A percentile compares a stretch with the other conserved stretches of the same genome.
These are phyloP conservation scores for Smutsia temminckii DNA, from an alignment of 2,797 vertebrate genomes.

Conservation along the genomic window DNA sequence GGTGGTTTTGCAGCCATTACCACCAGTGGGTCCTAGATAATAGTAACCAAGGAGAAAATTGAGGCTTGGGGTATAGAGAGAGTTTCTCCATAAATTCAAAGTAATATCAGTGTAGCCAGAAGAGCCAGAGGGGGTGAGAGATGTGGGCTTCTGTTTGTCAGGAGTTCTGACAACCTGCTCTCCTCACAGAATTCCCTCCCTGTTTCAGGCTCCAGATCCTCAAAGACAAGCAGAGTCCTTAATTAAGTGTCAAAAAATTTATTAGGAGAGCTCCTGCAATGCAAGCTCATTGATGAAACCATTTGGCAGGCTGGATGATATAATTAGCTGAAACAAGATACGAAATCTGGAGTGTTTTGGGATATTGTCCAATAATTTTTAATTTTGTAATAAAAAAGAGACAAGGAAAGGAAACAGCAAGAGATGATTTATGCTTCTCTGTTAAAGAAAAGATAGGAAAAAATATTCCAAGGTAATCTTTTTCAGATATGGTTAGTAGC, in stretches of 20 bases:
- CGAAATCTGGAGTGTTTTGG: conserved; percentile 84
- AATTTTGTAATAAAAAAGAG: conserved; percentile 81
- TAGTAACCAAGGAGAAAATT: conserved; percentile 74
- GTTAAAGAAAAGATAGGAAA: conserved; percentile 30
- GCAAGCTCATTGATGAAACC: conserved; percentile 84
- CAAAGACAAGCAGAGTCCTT: conserved; percentile 80
- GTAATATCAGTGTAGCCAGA: conserved; percentile 59
- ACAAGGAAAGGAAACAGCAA: conserved; percentile 56
- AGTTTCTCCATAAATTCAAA: conserved; percentile 44
- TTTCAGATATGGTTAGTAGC: neutral
- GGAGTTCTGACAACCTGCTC: conserved; percentile 61
- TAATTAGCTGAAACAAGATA: conserved; percentile 85
- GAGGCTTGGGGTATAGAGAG: conserved; percentile 61
- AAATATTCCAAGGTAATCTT: conserved; percentile 61
- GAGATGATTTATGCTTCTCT: conserved; percentile 28
- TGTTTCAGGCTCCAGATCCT: conserved; percentile 67
- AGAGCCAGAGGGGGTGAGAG: conserved; percentile 12
- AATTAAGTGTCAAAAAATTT: conserved; percentile 86
- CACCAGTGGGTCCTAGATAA: conserved; percentile 72
- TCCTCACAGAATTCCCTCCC: conserved; percentile 45
- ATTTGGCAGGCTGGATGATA: conserved; percentile 82
- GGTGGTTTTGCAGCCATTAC: conserved; percentile 76
- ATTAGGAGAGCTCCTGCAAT: conserved; percentile 80
- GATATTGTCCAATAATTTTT: conserved; percentile 81
- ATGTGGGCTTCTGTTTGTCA: conserved; percentile 53